phyloP scores from a whole-genome alignment of 2,888 invertebrate species.

The Pammene aurita region DNA sequence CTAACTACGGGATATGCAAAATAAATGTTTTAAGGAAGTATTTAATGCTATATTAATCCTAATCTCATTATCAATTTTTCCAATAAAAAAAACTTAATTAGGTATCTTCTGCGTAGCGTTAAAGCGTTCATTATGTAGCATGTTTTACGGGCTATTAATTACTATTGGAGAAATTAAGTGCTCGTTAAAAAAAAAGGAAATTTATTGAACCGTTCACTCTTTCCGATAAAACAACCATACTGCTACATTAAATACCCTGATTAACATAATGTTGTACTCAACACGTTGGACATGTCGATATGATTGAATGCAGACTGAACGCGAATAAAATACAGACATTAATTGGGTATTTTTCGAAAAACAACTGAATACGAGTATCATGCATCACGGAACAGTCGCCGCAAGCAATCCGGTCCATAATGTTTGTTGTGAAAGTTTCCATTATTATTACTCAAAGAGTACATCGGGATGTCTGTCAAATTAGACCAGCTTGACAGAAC shows the following conservation, averaged over 20 bases:
- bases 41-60: too few species aligned
- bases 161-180: background rate
- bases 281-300: background rate
- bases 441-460: too few species aligned
- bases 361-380: background rate
- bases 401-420: slow-evolving; percentile 34
- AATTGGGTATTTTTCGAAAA: background rate
- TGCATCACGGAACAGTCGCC: background rate
- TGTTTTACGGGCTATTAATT: slow-evolving; percentile 7
- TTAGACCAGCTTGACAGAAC: too few species aligned
- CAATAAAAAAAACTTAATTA: background rate
- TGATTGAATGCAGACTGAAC: background rate
- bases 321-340: slow-evolving; percentile 1
- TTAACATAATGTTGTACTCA: background rate
- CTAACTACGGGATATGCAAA: too few species aligned
- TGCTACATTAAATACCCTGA: background rate
- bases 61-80: too few species aligned
- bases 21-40: too few species aligned
- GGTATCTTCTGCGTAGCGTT: slow-evolving; percentile 3
- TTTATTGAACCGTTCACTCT: background rate
- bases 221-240: background rate
- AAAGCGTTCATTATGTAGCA: slow-evolving; percentile 10
- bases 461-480: too few species aligned
- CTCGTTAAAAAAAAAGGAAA: background rate
- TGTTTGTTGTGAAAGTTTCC: too few species aligned